Base-by-base conservation (phyloP, 2,797 vertebrate species). In the Bovichtus diacanthus region DNA sequence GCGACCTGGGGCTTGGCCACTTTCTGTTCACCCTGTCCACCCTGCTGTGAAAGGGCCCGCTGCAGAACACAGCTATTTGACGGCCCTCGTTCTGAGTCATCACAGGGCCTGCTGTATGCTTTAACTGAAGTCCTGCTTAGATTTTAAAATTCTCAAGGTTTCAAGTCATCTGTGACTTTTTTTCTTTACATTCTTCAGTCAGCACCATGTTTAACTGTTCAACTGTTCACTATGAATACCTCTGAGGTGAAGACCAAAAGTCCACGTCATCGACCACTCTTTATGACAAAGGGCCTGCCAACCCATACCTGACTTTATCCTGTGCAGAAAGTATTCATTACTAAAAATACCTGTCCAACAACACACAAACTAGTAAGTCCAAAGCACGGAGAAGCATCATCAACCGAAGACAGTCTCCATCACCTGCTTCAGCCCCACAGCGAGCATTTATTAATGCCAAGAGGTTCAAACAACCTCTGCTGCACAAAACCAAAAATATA, bases 41-140 rank as follows among this genome's bases (percentile, higher is more conserved):
- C 69, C 72, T 21, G 74, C 78, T 85, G 86, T 70, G 85, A 88
- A 69, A 82, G 74, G 82, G 74, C 73, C 80, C 39, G 76, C 68
- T 76, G 70, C 58, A 21, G 6, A 84, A 81, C 58, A 46, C 6
- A 31, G 65, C 70, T 66, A 64, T 78, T 83, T 81, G 81, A 59
- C 47, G 11, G 7, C 69, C 50, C 44, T 76, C 23, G 9, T 70
- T 80, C 74, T 38, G 64, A 81, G 69, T 46, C 75, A 44, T 83
- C 59, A 60, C 43, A 36, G 77, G 64, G 65, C 65, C 65, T 11
- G 10, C 46, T 56, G 56, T 63, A 47, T 3, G 46, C 54, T 55
- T 27, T 5, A 2, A 75, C 16, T 43, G 21, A 74, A 74, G 70
- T 61, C 27, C 51, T 63, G 58, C 73, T 60, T 72, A 53, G 39